Evolutionary conservation across 1,140 invertebrate genomes (phyloP).

Genomic region (Pseudomyrmex cubaensis): DNA sequence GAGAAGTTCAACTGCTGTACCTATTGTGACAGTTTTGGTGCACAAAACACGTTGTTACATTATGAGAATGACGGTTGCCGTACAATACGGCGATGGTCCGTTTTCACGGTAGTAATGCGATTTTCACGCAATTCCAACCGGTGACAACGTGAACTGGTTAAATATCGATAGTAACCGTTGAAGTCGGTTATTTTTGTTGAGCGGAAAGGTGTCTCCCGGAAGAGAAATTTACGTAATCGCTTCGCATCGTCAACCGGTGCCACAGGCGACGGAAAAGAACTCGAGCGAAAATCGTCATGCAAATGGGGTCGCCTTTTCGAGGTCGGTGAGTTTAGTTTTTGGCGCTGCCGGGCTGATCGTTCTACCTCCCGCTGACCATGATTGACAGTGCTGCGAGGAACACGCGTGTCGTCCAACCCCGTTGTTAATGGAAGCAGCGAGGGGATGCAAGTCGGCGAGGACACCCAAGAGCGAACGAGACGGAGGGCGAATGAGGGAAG

Average conservation of each 20-base stretch:
- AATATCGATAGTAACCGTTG: background rate
- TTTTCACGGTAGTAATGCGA: constrained; percentile 20
- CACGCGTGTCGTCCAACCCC: constrained; percentile 66
- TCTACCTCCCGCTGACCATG: constrained; percentile 63
- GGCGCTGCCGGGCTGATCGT: constrained; percentile 19
- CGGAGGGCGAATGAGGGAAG: background rate
- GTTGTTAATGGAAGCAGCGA: constrained; percentile 43
- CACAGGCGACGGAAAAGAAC: background rate
- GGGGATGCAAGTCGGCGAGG: constrained; percentile 28
- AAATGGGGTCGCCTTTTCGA: constrained; percentile 21
- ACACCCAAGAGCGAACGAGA: constrained; percentile 24
- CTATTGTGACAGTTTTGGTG: no score
- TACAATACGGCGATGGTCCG: background rate
- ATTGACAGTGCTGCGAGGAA: constrained; percentile 70
- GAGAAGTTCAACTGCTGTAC: no score
- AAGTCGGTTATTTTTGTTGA: constrained; percentile 23
- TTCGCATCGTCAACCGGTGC: background rate
- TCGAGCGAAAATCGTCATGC: constrained; percentile 39
- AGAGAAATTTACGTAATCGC: constrained; percentile 59
- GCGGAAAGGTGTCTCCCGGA: constrained; percentile 3
- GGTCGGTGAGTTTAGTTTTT: constrained; percentile 61
- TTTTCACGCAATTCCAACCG: constrained; percentile 32
- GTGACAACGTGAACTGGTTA: constrained; percentile 5
- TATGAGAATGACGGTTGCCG: background rate
- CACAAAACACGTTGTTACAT: background rate